Percentiles rank a stretch among this genome's conserved stretches.
Conservation (phyloP, 2,797 vertebrate genomes). For the Danio jaintianensis region DNA sequence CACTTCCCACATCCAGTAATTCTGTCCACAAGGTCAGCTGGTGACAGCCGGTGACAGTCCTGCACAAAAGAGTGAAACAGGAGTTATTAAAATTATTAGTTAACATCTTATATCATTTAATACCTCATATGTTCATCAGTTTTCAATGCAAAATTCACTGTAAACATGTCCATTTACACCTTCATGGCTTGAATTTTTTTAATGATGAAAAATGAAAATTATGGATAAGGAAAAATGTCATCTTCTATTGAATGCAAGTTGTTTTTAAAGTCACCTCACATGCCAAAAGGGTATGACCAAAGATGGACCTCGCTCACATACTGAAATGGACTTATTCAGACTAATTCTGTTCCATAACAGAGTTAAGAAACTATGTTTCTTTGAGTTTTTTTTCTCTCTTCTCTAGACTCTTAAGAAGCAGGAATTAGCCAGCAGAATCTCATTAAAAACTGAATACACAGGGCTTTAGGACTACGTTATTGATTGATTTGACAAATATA, state of each 20-base stretch:
- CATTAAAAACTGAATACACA: slow-evolving; percentile 44
- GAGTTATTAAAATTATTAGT: background rate
- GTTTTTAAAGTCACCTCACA: slow-evolving; percentile 74
- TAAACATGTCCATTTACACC: background rate
- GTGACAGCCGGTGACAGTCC: slow-evolving; percentile 64
- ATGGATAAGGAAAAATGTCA: slow-evolving; percentile 48
- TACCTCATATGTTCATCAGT: background rate
- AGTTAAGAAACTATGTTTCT: slow-evolving; percentile 2
- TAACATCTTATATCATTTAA: background rate
- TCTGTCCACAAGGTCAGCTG: slow-evolving; percentile 67
- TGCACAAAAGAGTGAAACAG: slow-evolving; percentile 64
- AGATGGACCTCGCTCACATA: slow-evolving; percentile 68
- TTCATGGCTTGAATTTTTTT: background rate
- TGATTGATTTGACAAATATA: slow-evolving; percentile 44
- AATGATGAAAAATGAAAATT: slow-evolving; percentile 29
- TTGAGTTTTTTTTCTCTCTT: background rate
- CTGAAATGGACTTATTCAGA: slow-evolving; percentile 58
- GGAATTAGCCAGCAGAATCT: slow-evolving; percentile 29
- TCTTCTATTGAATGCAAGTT: slow-evolving; percentile 72
- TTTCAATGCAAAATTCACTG: background rate
- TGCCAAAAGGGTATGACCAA: slow-evolving; percentile 75
- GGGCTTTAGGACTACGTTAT: background rate
- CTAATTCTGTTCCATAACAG: slow-evolving; percentile 34
- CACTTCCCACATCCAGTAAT: slow-evolving; percentile 68
- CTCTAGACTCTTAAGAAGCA: slow-evolving; percentile 18